Conservation (phyloP, 2,888 invertebrate species). For the Catonia carolina region DNA sequence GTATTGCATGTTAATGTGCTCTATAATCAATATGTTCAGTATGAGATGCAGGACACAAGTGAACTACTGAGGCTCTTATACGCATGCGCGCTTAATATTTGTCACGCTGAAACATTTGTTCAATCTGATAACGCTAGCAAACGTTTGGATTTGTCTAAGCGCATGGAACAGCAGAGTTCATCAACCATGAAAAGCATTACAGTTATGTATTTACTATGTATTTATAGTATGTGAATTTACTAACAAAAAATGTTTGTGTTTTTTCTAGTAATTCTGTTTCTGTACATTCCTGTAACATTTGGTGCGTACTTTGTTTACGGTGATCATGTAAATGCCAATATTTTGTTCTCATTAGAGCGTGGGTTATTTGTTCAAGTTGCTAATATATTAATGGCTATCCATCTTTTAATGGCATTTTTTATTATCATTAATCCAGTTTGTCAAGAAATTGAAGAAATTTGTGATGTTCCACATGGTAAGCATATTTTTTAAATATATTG, state of each 20-base stretch:
- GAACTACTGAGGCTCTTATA: too few species aligned
- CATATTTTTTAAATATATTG: slow-evolving; percentile 16
- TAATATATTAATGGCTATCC: slow-evolving; percentile 56
- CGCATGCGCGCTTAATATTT: too few species aligned
- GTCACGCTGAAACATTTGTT: too few species aligned
- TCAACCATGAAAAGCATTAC: too few species aligned
- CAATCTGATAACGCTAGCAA: too few species aligned
- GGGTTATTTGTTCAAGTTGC: slow-evolving; percentile 51
- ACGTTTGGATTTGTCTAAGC: too few species aligned
- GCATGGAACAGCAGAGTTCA: too few species aligned
- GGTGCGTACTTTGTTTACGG: slow-evolving; percentile 60
- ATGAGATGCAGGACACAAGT: too few species aligned
- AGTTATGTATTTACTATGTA: too few species aligned
- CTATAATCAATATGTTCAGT: too few species aligned
- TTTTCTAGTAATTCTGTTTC: slow-evolving; percentile 47
- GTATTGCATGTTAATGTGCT: too few species aligned
- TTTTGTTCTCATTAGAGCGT: slow-evolving; percentile 50
- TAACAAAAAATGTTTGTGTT: not conserved
- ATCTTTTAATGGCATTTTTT: slow-evolving; percentile 59
- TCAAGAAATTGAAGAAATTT: slow-evolving; percentile 61
- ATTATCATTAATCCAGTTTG: slow-evolving; percentile 65
- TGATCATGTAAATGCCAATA: slow-evolving; percentile 52
- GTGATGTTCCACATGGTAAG: slow-evolving; percentile 54
- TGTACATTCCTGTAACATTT: slow-evolving; percentile 55
- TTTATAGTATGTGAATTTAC: not conserved